Evolutionary conservation across 2,888 invertebrate species (phyloP), one percentile per base, ranked within the genome.

Genomic region (Heteromurus nitidus): DNA sequence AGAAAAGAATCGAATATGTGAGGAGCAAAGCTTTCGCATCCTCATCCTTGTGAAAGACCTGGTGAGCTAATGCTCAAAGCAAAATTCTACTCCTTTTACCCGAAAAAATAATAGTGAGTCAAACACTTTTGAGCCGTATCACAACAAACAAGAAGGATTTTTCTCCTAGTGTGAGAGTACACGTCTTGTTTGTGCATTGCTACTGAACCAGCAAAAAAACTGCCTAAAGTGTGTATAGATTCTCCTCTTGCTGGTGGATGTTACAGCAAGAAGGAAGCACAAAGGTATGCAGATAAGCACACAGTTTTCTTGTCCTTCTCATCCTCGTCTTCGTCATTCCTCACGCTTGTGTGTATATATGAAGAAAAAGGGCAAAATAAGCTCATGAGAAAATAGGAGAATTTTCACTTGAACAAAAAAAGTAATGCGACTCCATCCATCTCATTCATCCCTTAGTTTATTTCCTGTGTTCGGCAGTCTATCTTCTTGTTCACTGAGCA

Each of bases 401-500:
- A 60, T 11, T 60, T 60, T 20, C 60, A 26, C n/a, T 24, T 20
- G 60, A 60, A n/a, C 74, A 65, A 74, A 73, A 44, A 64, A 67
- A 50, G 22, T 26, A 67, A 80, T 67, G 67, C 58, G 65, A 58
- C 62, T 62, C 28, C 80, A 80, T 80, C 53, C 69, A 74, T 80
- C 64, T 76, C 75, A 70, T 77, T 72, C 76, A 76, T 60, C 76
- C 69, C 24, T 64, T 67, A 76, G 58, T 76, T 82, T 77, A 76
- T 76, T 82, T 76, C 72, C 67, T 67, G 50, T 77, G 64, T 80
- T 67, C 65, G 72, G 70, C 76, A 72, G 75, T 81, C 75, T 72
- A 82, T 82, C 75, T 76, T 82, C 70, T 58, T 53, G 65, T 72
- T 76, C 76, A 82, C 47, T 76, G 70, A 82, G 62, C 82, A 76